Conservation (phyloP, 2,888 invertebrate species). For the Acholoe squamosa region DNA sequence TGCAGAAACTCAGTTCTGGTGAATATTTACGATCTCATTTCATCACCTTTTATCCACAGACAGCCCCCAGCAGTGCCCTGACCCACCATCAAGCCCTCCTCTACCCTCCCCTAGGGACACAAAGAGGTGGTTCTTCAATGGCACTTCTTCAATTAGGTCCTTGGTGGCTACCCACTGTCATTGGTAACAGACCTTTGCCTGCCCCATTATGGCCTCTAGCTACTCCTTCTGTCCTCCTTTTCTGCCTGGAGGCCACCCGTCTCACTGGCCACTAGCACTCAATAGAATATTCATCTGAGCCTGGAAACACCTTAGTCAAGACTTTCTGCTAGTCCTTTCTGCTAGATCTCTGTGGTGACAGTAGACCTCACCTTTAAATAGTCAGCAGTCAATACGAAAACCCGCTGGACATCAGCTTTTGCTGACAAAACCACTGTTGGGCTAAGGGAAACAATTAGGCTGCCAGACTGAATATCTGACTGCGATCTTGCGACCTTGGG, state of each 20-base stretch:
- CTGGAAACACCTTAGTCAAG: background rate
- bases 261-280: background rate
- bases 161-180: background rate
- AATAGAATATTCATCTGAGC: slow-evolving; percentile 2
- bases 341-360: no score
- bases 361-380: no score
- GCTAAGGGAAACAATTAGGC: no score
- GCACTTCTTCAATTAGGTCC: slow-evolving; percentile 21
- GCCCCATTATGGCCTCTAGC: background rate
- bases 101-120: background rate
- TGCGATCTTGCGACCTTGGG: no score
- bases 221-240: background rate
- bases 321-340: no score
- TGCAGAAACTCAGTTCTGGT: background rate
- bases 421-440: no score
- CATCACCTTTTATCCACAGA: background rate
- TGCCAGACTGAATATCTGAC: no score
- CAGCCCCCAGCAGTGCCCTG: background rate
- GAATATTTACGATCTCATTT: slow-evolving; percentile 11
- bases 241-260: background rate
- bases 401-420: no score
- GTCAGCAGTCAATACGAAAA: no score
- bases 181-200: slow-evolving; percentile 18
- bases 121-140: background rate
- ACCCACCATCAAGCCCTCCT: slow-evolving; percentile 9